Conservation (phyloP, 2,797 vertebrate species). For the Pseudomugil tenellus region DNA sequence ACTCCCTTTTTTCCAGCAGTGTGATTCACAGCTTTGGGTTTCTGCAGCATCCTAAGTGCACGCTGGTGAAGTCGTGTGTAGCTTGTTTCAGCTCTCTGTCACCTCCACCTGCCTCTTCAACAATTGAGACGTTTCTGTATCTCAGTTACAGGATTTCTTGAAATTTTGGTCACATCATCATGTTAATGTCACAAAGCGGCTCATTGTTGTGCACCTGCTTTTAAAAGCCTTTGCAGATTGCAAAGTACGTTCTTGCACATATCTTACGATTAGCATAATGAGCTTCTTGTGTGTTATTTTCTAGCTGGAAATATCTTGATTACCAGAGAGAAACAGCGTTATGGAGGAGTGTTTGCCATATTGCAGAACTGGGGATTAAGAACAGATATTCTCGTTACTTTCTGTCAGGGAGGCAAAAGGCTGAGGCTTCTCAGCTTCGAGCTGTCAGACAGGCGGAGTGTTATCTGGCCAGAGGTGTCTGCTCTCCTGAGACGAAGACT, state of each 20-base stretch:
- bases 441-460: slow-evolving; percentile 26
- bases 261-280: slow-evolving; percentile 23
- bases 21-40: slow-evolving; percentile 8
- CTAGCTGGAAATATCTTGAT: slow-evolving; percentile 1
- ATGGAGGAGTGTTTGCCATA: slow-evolving; percentile 15
- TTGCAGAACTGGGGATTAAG: slow-evolving; percentile 12
- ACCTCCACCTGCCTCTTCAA: slow-evolving; percentile 31
- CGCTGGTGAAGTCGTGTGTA: slow-evolving; percentile 1
- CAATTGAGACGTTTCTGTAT: slow-evolving; percentile 41
- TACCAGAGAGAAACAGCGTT: slow-evolving; percentile 11
- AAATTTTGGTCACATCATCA: slow-evolving; percentile 49
- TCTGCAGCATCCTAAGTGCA: slow-evolving; percentile 14
- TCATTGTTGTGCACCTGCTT: too few relatives aligned
- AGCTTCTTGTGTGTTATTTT: slow-evolving; percentile 30
- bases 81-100: slow-evolving; percentile 7
- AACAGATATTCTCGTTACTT: slow-evolving; percentile 11
- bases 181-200: slow-evolving; percentile 44
- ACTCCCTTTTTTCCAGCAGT: slow-evolving; percentile 11
- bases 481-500: slow-evolving; percentile 19
- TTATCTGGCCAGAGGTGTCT: slow-evolving; percentile 18
- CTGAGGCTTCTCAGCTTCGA: slow-evolving; percentile 26
- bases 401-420: slow-evolving; percentile 19
- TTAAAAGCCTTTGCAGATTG: too few relatives aligned
- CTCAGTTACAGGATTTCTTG: slow-evolving; percentile 8
- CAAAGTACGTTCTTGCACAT: slow-evolving; percentile 4